Evolutionary conservation across 1,140 invertebrate genomes (phyloP), one percentile per base, ranked within the genome.

Genomic region (Dysdera silvatica): DNA sequence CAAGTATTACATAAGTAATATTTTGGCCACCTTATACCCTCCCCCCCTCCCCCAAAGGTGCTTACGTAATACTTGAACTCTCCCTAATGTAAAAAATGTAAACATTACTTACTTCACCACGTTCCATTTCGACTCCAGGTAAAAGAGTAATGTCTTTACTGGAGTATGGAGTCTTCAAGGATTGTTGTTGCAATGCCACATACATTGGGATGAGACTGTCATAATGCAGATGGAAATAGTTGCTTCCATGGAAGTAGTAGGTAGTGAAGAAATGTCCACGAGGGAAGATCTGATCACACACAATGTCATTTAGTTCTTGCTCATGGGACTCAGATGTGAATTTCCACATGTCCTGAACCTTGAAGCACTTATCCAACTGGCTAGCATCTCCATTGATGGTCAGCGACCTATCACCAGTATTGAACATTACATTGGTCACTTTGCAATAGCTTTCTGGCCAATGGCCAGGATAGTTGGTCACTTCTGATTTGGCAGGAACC

Each of bases 181-280:
- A 20, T 3, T 63, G 37, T 40, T 62, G 54, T 35, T 68, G 57
- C 12, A 70, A 14, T 24, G 61, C 58, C 24, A 56, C 37, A 61
- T 49, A 70, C 6, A 70, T 16, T 14, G 67, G 67, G n/a, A 70
- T 45, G 57, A 70, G 23, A n/a, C 59, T 70, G 37, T 70, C 67
- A 43, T 65, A 68, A 47, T 68, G 67, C 14, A 70, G 58, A 56
- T 70, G 69, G 41, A 67, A 68, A 40, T 70, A 68, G 37, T 70
- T 70, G 28, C 69, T 70, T 12, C 57, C 67, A 49, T 59, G 54
- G 29, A 35, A 67, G 45, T 63, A 67, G 40, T 66, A 67, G 4
- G 68, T 54, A 1, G 67, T 67, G 41, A 70, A 69, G 14, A 70
- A 60, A 47, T 69, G 61, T 43, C 69, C 69, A 18, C 28, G 32